These are phyloP conservation scores for Sipha maydis DNA, from an alignment of 2,888 invertebrate species.

Conservation along the genomic window DNA sequence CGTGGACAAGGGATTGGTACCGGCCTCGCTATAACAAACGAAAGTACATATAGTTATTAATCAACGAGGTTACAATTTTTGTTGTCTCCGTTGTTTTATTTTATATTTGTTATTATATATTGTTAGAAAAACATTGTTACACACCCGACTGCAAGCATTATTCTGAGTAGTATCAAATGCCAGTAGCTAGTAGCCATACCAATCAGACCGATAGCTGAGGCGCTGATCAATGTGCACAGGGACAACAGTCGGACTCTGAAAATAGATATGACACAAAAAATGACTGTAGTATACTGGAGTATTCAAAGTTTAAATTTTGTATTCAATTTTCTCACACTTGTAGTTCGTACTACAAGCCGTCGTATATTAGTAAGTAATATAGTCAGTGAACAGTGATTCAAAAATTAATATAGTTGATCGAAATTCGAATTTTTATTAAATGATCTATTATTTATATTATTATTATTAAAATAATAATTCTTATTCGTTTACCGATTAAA, in stretches of 20 bases:
- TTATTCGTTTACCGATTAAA: too few species aligned
- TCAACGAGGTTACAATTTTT: constrained; percentile 41
- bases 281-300: too few species aligned
- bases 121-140: constrained; percentile 63
- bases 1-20: constrained; percentile 87
- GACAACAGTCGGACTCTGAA: constrained; percentile 78
- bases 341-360: too few species aligned
- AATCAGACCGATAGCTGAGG: constrained; percentile 84
- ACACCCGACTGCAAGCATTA: constrained; percentile 86
- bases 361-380: too few species aligned
- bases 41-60: constrained; percentile 55
- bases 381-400: too few species aligned
- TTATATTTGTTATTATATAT: constrained; percentile 11
- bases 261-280: constrained; percentile 1
- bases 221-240: constrained; percentile 82
- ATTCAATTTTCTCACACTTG: background rate
- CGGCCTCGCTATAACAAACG: constrained; percentile 76
- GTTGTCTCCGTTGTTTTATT: background rate
- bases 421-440: too few species aligned
- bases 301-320: too few species aligned
- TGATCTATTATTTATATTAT: too few species aligned
- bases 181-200: constrained; percentile 87
- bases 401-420: too few species aligned
- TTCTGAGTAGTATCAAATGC: constrained; percentile 86
- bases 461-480: too few species aligned